These are phyloP conservation scores for Watsonalla binaria DNA, from an alignment of 2,888 invertebrate genomes.

Conservation along the genomic window DNA sequence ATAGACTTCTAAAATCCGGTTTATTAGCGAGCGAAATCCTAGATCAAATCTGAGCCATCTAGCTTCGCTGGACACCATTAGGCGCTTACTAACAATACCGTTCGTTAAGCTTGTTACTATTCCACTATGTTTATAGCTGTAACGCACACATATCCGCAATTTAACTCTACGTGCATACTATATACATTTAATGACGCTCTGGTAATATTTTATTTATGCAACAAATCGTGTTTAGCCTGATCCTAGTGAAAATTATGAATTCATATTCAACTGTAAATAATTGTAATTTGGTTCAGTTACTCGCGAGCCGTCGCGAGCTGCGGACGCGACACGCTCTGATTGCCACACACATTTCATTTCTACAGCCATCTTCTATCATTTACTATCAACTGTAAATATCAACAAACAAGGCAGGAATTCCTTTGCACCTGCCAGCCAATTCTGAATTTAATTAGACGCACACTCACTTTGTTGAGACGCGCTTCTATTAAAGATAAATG, in stretches of 20 bases:
- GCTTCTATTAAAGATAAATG: slow-evolving; percentile 57
- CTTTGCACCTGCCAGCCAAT: slow-evolving; percentile 29
- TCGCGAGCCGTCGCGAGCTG: slow-evolving; percentile 50
- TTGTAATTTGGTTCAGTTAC: slow-evolving; percentile 68
- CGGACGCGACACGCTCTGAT: slow-evolving; percentile 68
- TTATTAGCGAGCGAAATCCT: no score
- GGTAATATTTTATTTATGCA: neutral
- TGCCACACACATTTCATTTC: slow-evolving; percentile 68
- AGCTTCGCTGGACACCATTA: neutral
- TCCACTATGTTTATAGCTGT: neutral
- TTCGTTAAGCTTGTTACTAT: neutral
- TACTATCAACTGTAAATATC: slow-evolving; percentile 49
- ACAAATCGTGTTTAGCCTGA: slow-evolving; percentile 14
- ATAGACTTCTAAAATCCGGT: no score
- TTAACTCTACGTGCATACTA: no score
- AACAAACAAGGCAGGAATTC: slow-evolving; percentile 47
- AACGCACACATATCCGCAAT: neutral
- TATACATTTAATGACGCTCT: neutral
- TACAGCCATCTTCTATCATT: slow-evolving; percentile 37
- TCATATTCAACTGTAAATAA: slow-evolving; percentile 57
- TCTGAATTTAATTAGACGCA: slow-evolving; percentile 56
- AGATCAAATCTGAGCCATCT: no score
- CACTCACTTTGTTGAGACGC: slow-evolving; percentile 47
- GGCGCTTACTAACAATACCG: neutral
- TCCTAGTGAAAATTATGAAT: slow-evolving; percentile 38